Percentiles rank a stretch among this genome's conserved stretches.
phyloP scores from a whole-genome alignment of 1,140 invertebrate genomes.

The Gerris buenoi region DNA sequence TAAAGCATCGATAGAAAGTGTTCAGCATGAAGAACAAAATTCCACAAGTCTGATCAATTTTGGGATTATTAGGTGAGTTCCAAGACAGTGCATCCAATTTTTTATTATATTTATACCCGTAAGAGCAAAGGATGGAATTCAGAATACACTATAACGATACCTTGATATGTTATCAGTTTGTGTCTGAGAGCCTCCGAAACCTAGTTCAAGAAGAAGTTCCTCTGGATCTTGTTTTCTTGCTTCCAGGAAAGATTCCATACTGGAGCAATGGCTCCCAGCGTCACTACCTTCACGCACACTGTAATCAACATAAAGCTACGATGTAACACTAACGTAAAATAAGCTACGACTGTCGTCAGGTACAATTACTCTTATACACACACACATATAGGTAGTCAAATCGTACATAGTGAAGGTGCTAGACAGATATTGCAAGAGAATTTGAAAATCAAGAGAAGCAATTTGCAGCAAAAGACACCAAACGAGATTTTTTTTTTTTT shows the following conservation, averaged over 20 bases:
- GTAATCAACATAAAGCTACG: neutral
- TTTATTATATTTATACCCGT: too few relatives aligned
- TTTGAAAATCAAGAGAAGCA: too few relatives aligned
- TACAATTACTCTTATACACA: neutral
- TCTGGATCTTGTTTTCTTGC: constrained; percentile 56
- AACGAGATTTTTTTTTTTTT: too few relatives aligned
- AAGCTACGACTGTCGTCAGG: neutral
- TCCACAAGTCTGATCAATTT: too few relatives aligned
- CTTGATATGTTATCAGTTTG: constrained; percentile 25
- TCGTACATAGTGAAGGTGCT: neutral
- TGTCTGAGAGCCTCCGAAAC: constrained; percentile 41
- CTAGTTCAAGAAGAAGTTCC: constrained; percentile 49
- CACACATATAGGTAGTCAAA: neutral
- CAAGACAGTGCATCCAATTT: too few relatives aligned
- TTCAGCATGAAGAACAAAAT: too few relatives aligned
- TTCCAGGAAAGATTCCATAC: constrained; percentile 55
- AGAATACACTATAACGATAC: too few relatives aligned
- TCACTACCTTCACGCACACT: constrained; percentile 20
- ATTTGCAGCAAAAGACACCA: too few relatives aligned
- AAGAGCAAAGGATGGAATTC: too few relatives aligned
- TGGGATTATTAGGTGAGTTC: too few relatives aligned
- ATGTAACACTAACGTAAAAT: neutral
- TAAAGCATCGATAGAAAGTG: too few relatives aligned
- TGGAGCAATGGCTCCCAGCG: constrained; percentile 49
- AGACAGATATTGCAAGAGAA: neutral